Conservation (phyloP, 2,113 vertebrate species). For the Triplophysa siluroides region DNA sequence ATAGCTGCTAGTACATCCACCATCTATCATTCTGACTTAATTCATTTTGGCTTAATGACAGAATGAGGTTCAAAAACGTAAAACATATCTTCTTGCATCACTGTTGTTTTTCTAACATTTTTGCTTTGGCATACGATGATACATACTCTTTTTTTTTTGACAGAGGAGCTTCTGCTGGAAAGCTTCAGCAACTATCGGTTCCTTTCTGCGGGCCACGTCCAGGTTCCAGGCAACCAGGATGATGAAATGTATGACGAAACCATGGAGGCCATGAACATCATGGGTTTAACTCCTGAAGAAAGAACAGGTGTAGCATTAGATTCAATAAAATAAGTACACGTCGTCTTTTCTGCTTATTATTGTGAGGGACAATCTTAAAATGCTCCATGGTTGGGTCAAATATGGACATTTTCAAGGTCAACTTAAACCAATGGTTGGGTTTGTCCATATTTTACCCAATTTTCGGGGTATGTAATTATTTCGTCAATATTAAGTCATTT, state of each 20-base stretch:
- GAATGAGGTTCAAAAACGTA: not conserved
- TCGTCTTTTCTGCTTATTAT: no score
- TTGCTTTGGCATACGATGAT: not conserved
- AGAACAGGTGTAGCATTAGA: conserved; percentile 68
- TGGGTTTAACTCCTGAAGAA: conserved; percentile 85
- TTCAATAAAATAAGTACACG: not conserved
- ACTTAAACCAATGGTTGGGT: no score
- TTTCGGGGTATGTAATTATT: no score
- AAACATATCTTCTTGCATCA: not conserved
- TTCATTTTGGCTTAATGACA: not conserved
- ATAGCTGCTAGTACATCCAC: no score
- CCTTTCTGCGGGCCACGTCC: conserved; percentile 78
- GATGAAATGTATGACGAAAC: conserved; percentile 88
- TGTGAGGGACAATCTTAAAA: no score
- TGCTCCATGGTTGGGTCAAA: no score
- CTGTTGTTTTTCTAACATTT: not conserved
- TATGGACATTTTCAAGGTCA: no score
- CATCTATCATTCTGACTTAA: no score
- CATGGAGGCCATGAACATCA: conserved; percentile 85
- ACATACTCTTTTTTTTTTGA: not conserved
- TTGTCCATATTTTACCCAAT: no score
- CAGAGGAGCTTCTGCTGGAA: conserved; percentile 83
- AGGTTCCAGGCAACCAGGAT: conserved; percentile 81
- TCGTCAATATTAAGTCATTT: no score
- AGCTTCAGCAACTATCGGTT: conserved; percentile 83